Evolutionary conservation across 1,140 invertebrate species (phyloP).

Genomic region (Nasonia giraulti): DNA sequence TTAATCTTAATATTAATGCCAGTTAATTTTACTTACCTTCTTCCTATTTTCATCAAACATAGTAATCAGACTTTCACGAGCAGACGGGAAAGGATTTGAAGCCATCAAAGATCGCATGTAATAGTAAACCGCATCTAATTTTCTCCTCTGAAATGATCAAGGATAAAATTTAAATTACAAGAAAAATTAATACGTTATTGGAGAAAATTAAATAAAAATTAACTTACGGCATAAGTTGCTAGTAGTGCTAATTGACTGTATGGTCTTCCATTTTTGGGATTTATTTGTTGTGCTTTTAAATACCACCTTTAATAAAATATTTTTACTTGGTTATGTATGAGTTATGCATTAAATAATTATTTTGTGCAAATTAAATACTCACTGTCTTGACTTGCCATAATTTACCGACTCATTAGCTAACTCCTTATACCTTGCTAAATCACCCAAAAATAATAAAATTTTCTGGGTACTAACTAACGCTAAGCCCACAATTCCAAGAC

Average conservation of each 20-base stretch:
- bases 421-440: constrained; percentile 92
- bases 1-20: neutral
- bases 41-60: constrained; percentile 96
- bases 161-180: constrained; percentile 17
- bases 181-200: neutral
- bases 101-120: constrained; percentile 96
- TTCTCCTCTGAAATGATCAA: constrained; percentile 83
- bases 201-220: constrained; percentile 68
- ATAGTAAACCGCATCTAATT: constrained; percentile 97
- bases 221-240: constrained; percentile 90
- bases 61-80: constrained; percentile 89
- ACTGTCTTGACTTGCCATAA: constrained; percentile 88
- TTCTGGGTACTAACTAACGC: constrained; percentile 91
- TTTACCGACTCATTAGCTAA: constrained; percentile 88
- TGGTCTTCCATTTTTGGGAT: constrained; percentile 95
- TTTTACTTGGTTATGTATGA: neutral
- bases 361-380: constrained; percentile 63
- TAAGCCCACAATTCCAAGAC: constrained; percentile 81
- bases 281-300: constrained; percentile 93
- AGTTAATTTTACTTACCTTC: constrained; percentile 79
- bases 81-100: constrained; percentile 93
- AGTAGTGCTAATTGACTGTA: constrained; percentile 97
- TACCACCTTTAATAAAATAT: constrained; percentile 82
- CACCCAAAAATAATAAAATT: constrained; percentile 90
- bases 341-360: neutral